Conservation (phyloP, 37 sponge, comb jelly and placozoan species). For the Dysidea cf. avara region DNA sequence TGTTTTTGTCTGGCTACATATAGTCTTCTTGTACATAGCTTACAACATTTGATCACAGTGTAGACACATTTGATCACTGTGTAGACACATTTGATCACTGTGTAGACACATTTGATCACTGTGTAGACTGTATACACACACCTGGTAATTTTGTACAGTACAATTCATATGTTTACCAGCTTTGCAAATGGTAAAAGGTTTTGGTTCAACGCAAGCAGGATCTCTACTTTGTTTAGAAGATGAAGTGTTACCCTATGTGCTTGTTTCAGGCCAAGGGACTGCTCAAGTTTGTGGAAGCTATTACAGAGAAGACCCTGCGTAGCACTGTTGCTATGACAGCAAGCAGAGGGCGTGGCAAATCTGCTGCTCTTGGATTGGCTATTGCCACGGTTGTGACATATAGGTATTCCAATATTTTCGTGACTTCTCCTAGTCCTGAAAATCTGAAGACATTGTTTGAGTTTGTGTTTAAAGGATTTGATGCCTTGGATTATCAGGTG, state of each 20-base stretch:
- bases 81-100: too few relatives aligned
- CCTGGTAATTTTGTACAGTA: too few relatives aligned
- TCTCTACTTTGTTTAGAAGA: too few relatives aligned
- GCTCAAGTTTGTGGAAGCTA: constrained; percentile 87
- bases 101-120: too few relatives aligned
- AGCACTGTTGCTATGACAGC: constrained; percentile 94
- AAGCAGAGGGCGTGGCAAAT: constrained; percentile 94
- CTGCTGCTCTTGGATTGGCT: constrained; percentile 90
- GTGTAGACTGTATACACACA: too few relatives aligned
- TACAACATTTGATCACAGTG: too few relatives aligned
- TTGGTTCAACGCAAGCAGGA: too few relatives aligned
- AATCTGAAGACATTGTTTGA: constrained; percentile 94
- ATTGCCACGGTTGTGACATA: constrained; percentile 90
- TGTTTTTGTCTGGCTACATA: too few relatives aligned
- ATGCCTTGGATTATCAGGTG: constrained; percentile 73
- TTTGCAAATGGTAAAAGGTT: too few relatives aligned
- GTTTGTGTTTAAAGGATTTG: constrained; percentile 94
- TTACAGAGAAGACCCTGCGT: constrained; percentile 90
- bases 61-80: too few relatives aligned
- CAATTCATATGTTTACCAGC: too few relatives aligned
- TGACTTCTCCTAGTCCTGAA: constrained; percentile 94
- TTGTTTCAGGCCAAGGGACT: constrained; percentile 77
- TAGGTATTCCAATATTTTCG: constrained; percentile 96
- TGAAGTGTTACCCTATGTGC: background rate
- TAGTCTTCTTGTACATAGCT: too few relatives aligned